phyloP scores from a whole-genome alignment of 1,140 invertebrate genomes.

The Elysia chlorotica region DNA sequence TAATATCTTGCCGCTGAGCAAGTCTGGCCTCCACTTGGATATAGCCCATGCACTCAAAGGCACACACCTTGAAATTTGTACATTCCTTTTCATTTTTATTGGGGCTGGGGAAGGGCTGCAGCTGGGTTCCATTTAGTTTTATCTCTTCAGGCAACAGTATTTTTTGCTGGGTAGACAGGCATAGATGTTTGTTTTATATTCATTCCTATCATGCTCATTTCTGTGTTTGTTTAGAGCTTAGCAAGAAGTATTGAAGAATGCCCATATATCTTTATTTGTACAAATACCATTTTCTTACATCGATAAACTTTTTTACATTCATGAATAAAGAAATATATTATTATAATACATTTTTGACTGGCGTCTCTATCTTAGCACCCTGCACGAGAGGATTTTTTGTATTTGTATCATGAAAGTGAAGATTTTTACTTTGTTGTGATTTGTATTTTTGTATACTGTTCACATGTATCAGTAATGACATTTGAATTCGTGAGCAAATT shows the following conservation, averaged over 20 bases:
- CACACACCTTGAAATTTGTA: constrained; percentile 19
- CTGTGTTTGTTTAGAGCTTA: not conserved
- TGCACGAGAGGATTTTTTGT: not conserved
- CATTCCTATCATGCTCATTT: constrained; percentile 21
- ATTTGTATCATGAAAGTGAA: not conserved
- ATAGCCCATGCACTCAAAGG: constrained; percentile 12
- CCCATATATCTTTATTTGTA: not conserved
- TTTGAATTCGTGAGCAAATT: too few species aligned
- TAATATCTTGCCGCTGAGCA: too few species aligned
- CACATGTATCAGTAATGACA: too few species aligned
- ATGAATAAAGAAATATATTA: constrained; percentile 17
- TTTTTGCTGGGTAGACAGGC: not conserved
- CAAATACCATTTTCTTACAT: not conserved
- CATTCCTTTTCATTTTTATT: constrained; percentile 16
- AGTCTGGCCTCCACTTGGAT: constrained; percentile 25
- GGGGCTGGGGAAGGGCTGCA: not conserved
- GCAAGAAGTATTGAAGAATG: constrained; percentile 12
- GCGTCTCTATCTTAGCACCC: constrained; percentile 17
- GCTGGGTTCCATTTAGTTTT: not conserved
- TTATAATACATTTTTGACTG: constrained; percentile 14
- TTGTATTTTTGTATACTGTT: too few species aligned
- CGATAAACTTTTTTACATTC: constrained; percentile 11
- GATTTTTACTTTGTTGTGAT: not conserved
- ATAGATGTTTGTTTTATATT: not conserved
- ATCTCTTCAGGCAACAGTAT: not conserved